Conservation (phyloP, 2,113 vertebrate species). For the Delphinus delphis region DNA sequence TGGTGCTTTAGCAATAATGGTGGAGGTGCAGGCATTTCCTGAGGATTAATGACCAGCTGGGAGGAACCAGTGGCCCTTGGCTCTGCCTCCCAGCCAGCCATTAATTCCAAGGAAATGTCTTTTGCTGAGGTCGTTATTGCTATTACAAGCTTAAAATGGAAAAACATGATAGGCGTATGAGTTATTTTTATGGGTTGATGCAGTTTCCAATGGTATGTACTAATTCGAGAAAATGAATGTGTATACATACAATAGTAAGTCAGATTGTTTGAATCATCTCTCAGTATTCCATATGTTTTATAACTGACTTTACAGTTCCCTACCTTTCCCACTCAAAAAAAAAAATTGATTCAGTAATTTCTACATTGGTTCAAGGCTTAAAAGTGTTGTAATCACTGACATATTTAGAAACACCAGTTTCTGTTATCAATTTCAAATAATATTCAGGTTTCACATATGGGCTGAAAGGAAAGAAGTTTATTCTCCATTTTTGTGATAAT, state of each 20-base stretch:
- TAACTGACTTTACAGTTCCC: conserved; percentile 46
- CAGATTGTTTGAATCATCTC: conserved; percentile 57
- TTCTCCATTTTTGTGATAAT: conserved; percentile 2
- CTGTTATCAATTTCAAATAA: conserved; percentile 1
- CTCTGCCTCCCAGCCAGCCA: conserved; percentile 77
- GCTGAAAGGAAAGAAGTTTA: not conserved
- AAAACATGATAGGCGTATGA: conserved; percentile 72
- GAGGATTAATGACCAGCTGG: conserved; percentile 73
- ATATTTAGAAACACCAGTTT: conserved; percentile 28
- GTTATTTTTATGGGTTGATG: conserved; percentile 68
- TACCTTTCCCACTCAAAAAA: conserved; percentile 41
- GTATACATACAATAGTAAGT: not conserved
- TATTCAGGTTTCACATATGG: not conserved
- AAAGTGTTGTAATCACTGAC: not conserved
- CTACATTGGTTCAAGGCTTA: not conserved
- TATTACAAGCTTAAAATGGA: conserved; percentile 76
- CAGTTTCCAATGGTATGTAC: conserved; percentile 52
- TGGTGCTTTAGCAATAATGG: conserved; percentile 72
- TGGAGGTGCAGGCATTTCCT: conserved; percentile 78
- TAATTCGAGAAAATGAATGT: conserved; percentile 55
- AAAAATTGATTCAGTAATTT: conserved; percentile 17
- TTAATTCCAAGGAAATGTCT: conserved; percentile 74
- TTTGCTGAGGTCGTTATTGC: conserved; percentile 67
- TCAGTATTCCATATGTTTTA: conserved; percentile 32
- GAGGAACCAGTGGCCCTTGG: conserved; percentile 66